Conservation (phyloP, 2,113 vertebrate genomes). For the Pluvialis apricaria region DNA sequence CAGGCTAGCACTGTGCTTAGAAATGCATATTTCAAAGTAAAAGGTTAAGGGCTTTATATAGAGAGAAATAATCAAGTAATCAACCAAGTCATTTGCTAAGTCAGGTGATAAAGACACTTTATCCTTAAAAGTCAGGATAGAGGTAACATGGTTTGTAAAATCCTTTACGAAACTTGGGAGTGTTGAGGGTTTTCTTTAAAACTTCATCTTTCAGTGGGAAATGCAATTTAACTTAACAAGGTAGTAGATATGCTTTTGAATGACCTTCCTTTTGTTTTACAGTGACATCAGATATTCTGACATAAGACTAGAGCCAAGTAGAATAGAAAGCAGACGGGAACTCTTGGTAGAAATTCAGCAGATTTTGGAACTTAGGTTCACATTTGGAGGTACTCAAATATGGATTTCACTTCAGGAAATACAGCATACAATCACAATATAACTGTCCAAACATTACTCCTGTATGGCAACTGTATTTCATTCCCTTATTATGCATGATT, state of each 20-base stretch:
- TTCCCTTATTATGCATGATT: background rate
- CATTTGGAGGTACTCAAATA: background rate
- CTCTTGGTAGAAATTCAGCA: background rate
- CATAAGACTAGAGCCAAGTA: background rate
- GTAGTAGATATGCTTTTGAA: background rate
- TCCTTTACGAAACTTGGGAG: background rate
- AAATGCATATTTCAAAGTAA: background rate
- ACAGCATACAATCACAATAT: background rate
- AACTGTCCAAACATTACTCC: conserved; percentile 7
- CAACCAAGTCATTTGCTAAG: background rate
- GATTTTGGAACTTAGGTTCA: background rate
- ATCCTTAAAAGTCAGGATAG: background rate
- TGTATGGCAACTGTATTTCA: background rate
- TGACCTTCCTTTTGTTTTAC: conserved; percentile 19
- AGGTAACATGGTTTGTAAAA: background rate
- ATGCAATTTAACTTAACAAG: background rate
- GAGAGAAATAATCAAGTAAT: background rate
- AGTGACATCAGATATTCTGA: background rate
- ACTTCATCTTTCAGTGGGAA: background rate
- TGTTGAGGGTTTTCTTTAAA: background rate
- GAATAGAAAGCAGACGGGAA: background rate
- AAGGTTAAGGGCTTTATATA: background rate
- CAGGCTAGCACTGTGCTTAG: background rate
- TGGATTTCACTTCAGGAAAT: conserved; percentile 22
- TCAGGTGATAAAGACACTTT: background rate